Base-by-base conservation (phyloP, 2,113 vertebrate genomes). In the Prionailurus viverrinus region DNA sequence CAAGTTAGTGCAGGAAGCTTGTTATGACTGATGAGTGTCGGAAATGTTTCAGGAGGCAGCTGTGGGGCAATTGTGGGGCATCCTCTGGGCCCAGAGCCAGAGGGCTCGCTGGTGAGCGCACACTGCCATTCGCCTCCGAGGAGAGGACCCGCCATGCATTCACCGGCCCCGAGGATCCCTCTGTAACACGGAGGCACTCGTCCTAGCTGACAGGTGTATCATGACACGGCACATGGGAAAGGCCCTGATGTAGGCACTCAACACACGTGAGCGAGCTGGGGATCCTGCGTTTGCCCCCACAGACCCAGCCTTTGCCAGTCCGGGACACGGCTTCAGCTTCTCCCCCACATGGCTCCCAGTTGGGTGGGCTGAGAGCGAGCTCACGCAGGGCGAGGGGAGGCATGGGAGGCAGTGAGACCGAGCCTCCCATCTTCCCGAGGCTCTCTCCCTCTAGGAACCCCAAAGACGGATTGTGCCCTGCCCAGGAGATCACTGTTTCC, bases 1-100 rank as follows among this genome's bases (percentile, higher is more conserved):
- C 98, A 97, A 96, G 98, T 98, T 87, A 85, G 97, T 97, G 97
- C 98, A 98, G 71, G 92, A 97, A 96, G 88, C 94, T 97, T 89
- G 87, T 98, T 95, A 97, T 91, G 97, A 96, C 95, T 95, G 97
- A 96, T 95, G 94, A 95, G 84, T 96, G 96, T 96, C 76, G 96
- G 97, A 98, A 98, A 97, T 95, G 95, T 94, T 97, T 85, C 0
- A 0, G 74, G 87, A 97, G 68, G 94, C 92, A 92, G 96, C 97
- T 97, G 74, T 55, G 80, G 94, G 95, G 95, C 82, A 95, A 87
- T 68, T 3, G 36, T 53, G 90, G 96, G 92, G 83, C 97, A 96
- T 65, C 90, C 69, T 90, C 81, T 78, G 48, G 90, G 91, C 94
- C 13, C 0, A 36, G 66, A 66, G 90, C 95, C 96, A 95, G 69